These are phyloP conservation scores for Syrmaticus mikado DNA, from an alignment of 2,113 vertebrate species.

Conservation along the genomic window DNA sequence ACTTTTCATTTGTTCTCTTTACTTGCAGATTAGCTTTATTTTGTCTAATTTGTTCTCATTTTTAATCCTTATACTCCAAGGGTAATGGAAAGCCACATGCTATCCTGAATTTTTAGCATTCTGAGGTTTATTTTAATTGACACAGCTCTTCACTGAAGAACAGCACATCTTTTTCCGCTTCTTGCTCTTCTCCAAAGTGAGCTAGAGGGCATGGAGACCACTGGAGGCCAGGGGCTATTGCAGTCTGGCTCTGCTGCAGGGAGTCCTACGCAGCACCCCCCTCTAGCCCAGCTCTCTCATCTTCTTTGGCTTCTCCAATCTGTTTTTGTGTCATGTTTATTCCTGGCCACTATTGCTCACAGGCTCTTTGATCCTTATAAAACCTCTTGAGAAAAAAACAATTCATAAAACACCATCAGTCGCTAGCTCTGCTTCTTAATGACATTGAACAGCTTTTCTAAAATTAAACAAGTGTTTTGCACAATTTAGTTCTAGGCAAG, in stretches of 20 bases:
- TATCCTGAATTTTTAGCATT: background rate
- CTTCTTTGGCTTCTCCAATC: background rate
- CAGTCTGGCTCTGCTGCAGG: background rate
- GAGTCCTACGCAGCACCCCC: background rate
- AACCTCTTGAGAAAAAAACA: background rate
- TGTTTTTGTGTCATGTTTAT: background rate
- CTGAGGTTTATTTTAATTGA: slow-evolving; percentile 21
- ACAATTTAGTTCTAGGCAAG: background rate
- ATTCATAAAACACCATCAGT: background rate
- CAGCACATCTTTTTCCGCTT: background rate
- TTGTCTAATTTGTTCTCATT: background rate
- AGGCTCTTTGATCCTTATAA: background rate
- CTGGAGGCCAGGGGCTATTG: background rate
- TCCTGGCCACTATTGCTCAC: background rate
- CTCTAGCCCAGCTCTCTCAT: background rate
- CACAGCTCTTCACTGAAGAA: background rate
- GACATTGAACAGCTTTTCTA: background rate
- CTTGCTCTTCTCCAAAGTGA: background rate
- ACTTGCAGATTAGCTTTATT: background rate
- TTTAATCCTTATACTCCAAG: background rate
- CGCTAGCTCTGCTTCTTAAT: background rate
- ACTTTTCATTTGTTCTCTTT: slow-evolving; percentile 4
- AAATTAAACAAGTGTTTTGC: background rate
- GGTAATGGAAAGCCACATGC: background rate
- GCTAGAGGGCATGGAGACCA: background rate